phyloP scores from a whole-genome alignment of 2,797 vertebrate species.

The Apogon talboti region DNA sequence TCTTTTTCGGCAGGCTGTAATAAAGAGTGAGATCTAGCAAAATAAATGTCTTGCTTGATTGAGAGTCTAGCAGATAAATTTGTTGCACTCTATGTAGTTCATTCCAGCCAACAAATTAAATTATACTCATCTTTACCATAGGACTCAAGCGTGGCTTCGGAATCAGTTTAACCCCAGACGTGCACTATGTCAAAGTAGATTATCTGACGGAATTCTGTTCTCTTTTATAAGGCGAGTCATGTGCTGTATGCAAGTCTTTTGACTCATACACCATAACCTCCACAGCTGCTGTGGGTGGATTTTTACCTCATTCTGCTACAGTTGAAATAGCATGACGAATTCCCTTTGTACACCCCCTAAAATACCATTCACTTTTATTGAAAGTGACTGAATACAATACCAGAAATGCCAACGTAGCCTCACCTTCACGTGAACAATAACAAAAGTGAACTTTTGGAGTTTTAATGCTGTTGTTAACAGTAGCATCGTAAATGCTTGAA shows the following conservation, averaged over 20 bases:
- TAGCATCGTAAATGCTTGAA: conserved; percentile 11
- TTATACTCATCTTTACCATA: conserved; percentile 12
- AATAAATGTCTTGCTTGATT: conserved; percentile 36
- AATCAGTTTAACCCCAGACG: conserved; percentile 47
- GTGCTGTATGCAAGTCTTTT: conserved; percentile 17
- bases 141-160: conserved; percentile 5
- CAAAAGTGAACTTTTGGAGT: conserved; percentile 19
- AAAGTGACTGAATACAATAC: conserved; percentile 2
- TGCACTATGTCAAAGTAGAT: conserved; percentile 25
- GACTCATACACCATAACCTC: not conserved
- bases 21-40: conserved; percentile 42
- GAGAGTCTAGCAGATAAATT: conserved; percentile 32
- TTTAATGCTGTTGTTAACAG: conserved; percentile 23
- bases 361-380: conserved; percentile 3
- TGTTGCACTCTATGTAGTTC: conserved; percentile 20
- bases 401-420: conserved; percentile 2
- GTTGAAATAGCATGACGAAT: not conserved
- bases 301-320: not conserved
- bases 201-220: conserved; percentile 7
- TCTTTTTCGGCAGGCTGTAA: conserved; percentile 41
- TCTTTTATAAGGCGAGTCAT: conserved; percentile 2
- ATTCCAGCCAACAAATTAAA: conserved; percentile 30
- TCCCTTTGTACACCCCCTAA: not conserved
- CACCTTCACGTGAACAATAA: conserved; percentile 7
- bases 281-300: not conserved